Percentiles rank a stretch among this genome's conserved stretches.
phyloP scores from a whole-genome alignment of 2,888 invertebrate species.

The Drosophila kanekoi region DNA sequence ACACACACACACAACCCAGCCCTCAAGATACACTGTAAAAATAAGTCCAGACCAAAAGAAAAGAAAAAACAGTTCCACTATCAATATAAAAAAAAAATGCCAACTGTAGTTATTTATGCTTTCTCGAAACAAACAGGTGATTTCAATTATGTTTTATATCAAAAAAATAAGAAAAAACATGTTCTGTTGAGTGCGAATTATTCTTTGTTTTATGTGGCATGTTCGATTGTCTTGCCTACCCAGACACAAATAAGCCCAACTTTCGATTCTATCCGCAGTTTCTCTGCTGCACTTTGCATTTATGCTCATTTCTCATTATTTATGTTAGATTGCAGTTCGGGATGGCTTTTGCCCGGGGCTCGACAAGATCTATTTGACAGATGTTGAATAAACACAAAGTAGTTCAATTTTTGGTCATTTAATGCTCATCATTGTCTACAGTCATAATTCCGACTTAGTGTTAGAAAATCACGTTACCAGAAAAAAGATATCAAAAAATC shows the following conservation, averaged over 20 bases:
- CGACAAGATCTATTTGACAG: slow-evolving; percentile 44
- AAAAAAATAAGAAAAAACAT: slow-evolving; percentile 7
- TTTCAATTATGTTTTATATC: slow-evolving; percentile 59
- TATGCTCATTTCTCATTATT: slow-evolving; percentile 33
- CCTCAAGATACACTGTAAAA: slow-evolving; percentile 63
- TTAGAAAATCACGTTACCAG: slow-evolving; percentile 2
- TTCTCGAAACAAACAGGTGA: slow-evolving; percentile 72
- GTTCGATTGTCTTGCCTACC: slow-evolving; percentile 62
- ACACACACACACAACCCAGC: slow-evolving; percentile 13
- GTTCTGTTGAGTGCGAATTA: slow-evolving; percentile 49
- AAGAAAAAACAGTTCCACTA: slow-evolving; percentile 38
- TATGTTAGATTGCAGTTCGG: slow-evolving; percentile 22
- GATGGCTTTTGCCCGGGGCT: slow-evolving; percentile 24
- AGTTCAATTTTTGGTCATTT: slow-evolving; percentile 27
- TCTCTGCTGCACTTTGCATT: slow-evolving; percentile 18
- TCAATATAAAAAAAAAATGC: slow-evolving; percentile 53
- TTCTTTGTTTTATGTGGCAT: slow-evolving; percentile 72
- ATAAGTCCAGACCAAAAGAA: slow-evolving; percentile 55
- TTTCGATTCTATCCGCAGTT: slow-evolving; percentile 28
- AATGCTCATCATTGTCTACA: slow-evolving; percentile 16
- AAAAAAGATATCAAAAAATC: not conserved
- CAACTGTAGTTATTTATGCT: slow-evolving; percentile 76
- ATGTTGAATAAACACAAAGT: slow-evolving; percentile 33
- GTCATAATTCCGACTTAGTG: not conserved
- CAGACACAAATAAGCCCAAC: slow-evolving; percentile 53